Base-by-base conservation (phyloP, 2,888 invertebrate genomes). In the Drosophila nr. medialis region DNA sequence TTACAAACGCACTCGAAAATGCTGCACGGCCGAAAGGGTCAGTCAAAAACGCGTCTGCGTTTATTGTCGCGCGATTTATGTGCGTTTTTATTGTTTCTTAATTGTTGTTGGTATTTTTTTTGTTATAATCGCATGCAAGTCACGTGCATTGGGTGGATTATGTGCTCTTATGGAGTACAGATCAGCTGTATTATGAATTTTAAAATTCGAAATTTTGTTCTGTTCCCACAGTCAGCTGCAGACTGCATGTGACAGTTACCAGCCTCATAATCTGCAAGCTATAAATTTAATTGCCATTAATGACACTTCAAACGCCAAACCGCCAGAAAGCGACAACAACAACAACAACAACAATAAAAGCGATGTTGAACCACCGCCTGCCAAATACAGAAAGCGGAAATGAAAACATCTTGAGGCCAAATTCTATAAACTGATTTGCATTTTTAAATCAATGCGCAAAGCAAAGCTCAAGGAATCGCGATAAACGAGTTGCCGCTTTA, bases 1-100 rank as follows among this genome's bases (percentile, higher is more conserved):
- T 91, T 73, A 91, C 91, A 91, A 91, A 91, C 84, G 90, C 91
- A 91, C 91, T 91, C 77, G 73, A 77, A 56, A 50, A 45, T 64
- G 51, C 54, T 36, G 45, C 51, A 27, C 15, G 24, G 45, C 27
- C 53, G 40, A 18, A 45, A 45, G 24, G 45, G 61, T 60, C 45
- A 40, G 27, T 30, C 8, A n/a, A 64, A 66, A 68, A 48, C 45
- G 49, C 63, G 58, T 13, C 42, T 32, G 58, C 58, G 70, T 45
- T 73, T 71, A 65, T 75, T 50, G 51, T 40, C 50, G 49, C 49
- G 62, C 54, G 40, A 75, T 75, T 75, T 71, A 71, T 75, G 65
- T n/a, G 64, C 27, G 45, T 50, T 40, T 51, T 48, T 24, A 18
- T 30, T 10, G 34, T 24, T 21, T 56, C 21, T 48, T 21, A 34